These are phyloP conservation scores for Brevimyrus niger DNA, from an alignment of 2,113 vertebrate species.

Conservation along the genomic window DNA sequence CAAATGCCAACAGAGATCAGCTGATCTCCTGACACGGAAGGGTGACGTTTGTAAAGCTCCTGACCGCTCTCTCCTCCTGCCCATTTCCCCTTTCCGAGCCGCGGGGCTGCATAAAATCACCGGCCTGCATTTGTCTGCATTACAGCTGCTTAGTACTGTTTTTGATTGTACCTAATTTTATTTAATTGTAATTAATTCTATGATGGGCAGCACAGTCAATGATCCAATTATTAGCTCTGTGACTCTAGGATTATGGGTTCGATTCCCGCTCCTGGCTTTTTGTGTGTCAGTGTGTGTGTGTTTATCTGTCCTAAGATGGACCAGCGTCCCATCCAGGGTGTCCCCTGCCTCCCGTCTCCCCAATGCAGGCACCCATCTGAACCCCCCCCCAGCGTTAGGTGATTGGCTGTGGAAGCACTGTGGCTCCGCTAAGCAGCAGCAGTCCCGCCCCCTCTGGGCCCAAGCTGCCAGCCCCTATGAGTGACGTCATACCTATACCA, in stretches of 20 bases:
- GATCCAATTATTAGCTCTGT: background rate
- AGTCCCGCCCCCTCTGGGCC: background rate
- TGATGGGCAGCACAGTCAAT: background rate
- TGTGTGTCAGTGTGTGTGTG: background rate
- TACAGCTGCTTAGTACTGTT: background rate
- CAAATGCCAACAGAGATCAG: background rate
- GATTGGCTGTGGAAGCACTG: background rate
- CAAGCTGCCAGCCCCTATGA: background rate
- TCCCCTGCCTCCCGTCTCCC: background rate
- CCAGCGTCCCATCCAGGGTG: background rate
- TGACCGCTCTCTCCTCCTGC: background rate
- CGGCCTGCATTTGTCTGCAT: background rate
- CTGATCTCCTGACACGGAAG: background rate
- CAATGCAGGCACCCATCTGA: background rate
- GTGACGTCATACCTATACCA: background rate
- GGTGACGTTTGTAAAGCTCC: background rate
- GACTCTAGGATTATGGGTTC: background rate
- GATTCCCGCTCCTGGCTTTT: background rate
- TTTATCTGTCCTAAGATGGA: background rate
- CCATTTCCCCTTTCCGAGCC: background rate
- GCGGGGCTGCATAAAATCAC: too few relatives aligned
- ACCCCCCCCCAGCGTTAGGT: background rate
- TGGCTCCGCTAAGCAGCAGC: background rate
- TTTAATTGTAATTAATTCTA: background rate
- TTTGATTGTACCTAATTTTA: background rate